phyloP scores from a whole-genome alignment of 2,888 invertebrate genomes.

The Diplolepis rosae region DNA sequence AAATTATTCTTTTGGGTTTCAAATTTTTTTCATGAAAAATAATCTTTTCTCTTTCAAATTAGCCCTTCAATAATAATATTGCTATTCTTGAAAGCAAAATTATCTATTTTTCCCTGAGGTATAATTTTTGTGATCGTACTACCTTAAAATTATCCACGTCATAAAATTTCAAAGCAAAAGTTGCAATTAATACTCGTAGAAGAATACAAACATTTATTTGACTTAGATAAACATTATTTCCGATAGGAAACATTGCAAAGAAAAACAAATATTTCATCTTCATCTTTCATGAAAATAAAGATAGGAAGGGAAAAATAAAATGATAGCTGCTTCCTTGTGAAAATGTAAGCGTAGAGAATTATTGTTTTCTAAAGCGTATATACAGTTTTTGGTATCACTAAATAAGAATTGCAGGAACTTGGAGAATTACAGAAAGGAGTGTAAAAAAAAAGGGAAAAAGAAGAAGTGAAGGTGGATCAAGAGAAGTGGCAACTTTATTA shows the following conservation, averaged over 20 bases:
- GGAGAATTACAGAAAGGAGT: not conserved
- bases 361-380: not conserved
- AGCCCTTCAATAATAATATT: no score
- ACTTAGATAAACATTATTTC: constrained; percentile 22
- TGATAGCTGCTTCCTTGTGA: constrained; percentile 32
- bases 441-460: not conserved
- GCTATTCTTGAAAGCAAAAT: no score
- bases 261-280: constrained; percentile 31
- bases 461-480: not conserved
- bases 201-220: constrained; percentile 25
- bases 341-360: constrained; percentile 17
- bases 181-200: constrained; percentile 35
- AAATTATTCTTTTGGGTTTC: no score
- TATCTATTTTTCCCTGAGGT: no score
- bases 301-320: constrained; percentile 30
- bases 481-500: constrained; percentile 30
- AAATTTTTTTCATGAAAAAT: no score
- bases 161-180: constrained; percentile 30
- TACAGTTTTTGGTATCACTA: not conserved
- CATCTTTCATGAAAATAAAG: no score
- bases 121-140: no score
- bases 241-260: not conserved
- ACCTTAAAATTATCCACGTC: no score
- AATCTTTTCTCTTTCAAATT: no score
- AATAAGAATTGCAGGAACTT: not conserved